Evolutionary conservation across 2,797 vertebrate genomes (phyloP), one percentile per base, ranked within the genome.

Genomic region (Cetoscarus ocellatus): DNA sequence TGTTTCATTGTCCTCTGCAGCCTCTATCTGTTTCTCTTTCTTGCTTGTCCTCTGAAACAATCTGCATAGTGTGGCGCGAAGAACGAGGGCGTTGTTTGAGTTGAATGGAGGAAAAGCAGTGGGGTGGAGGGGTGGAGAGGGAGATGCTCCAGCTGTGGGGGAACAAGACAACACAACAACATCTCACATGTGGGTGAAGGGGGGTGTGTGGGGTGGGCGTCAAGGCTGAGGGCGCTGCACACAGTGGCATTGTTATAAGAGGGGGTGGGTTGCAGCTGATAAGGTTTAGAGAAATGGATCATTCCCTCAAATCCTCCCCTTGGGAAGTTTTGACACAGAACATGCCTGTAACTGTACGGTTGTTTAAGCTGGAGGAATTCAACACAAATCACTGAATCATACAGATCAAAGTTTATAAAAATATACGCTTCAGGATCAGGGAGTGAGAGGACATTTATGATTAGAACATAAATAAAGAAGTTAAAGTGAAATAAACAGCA

Each of bases 151-250:
- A 95, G 94, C 94, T 95, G 94, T 95, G 93, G 89, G 88, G 73
- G 85, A 84, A 91, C 90, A 95, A 93, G 89, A 94, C 92, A 95
- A 95, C 93, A 94, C 93, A 94, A 93, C 94, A 93, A 90, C 92
- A 93, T 94, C 94, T 95, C 92, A 94, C 91, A 90, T 86, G 82
- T 91, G 88, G 79, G 88, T 61, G 84, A 85, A 27, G 70, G 50
- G 77, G 75, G 71, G 64, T 49, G 43, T 54, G 51, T 10, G 67
- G 73, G 61, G 55, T 38, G 80, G 77, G 80, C 39, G 49, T 69
- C 73, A 78, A 81, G 85, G 83, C 80, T 58, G 85, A 2, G 65
- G 84, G 84, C 79, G 88, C 77, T 86, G 86, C 91, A 93, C 93
- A 94, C 93, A 93, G 91, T 91, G 90, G 86, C 89, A 94, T 94